Evolutionary conservation across 2,797 vertebrate genomes (phyloP), one percentile per base, ranked within the genome.

Genomic region (Peromyscus attwateri): DNA sequence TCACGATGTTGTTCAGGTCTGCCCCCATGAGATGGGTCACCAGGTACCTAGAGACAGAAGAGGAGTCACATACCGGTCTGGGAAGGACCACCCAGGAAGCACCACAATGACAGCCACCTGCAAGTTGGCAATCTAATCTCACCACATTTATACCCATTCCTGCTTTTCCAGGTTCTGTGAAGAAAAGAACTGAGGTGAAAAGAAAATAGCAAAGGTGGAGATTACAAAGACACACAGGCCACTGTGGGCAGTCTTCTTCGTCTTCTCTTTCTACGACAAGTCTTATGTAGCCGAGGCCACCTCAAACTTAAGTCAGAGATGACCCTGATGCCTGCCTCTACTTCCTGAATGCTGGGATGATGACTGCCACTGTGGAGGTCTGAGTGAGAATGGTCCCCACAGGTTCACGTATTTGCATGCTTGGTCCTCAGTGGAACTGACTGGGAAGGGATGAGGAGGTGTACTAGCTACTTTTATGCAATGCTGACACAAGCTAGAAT

Each of bases 21-120:
- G 99, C 99, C 62, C 99, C 99, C 99, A 99, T 99, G 83, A 99
- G 99, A 97, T 99, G 99, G 85, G 99, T 99, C 98, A 99, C 99
- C 98, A 99, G 98, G 97, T 99, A 99, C 98, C 99, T 99, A 73
- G 87, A 84, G 97, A 96, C 89, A 96, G 97, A 49, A 27, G 37
- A 14, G 85, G 73, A 88, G 75, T 95, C 76, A 97, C 46, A 55
- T 37, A 73, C 34, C 34, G 52, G 73, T 43, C 70, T 52, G 76
- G 88, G 94, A 71, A 96, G 70, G 52, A 49, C 17, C 7, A 49
- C 77, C n/a, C 23, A 85, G 7, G 12, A 88, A 94, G 75, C 49
- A 43, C 17, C 43, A 46, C 17, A 9, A 34, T 5, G 57, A 68
- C 25, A 92, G 60, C 17, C 49, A 49, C 62, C 19, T 37, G 34